Evolutionary conservation across 1,140 invertebrate species (phyloP), one percentile per base, ranked within the genome.

Genomic region (Drosophila ogumai): DNA sequence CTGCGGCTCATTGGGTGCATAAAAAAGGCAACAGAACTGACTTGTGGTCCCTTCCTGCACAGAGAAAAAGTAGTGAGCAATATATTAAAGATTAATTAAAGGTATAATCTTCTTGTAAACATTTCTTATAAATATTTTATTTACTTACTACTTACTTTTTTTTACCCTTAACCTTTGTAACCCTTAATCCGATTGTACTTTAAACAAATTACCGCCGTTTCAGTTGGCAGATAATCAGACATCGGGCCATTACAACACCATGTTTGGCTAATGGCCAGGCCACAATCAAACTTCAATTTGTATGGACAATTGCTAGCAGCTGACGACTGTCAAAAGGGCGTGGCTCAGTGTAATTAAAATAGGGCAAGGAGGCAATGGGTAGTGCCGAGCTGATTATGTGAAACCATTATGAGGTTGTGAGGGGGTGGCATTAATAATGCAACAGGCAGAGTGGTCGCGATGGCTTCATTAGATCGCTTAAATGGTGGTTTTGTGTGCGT

Each of bases 381-480:
- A 25, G 13, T 28, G 22, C 0, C 2, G 34, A 43, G 49, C n/a
- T 40, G 52, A 50, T 65, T 65, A 58, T 47, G 52, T 52, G 25
- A 32, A 28, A 36, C 47, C 56, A 74, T 61, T 74, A 57, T 19
- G 38, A 32, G 12, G 10, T 7, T 32, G 10, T 22, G 6, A 28
- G 52, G 59, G 38, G 46, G 54, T 22, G 61, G 63, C 49, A 76
- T 77, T 77, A 76, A 68, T 77, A 76, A 77, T 77, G 73, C 55
- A 59, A 56, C 44, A 49, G 58, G 58, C 54, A 65, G n/a, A 65
- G n/a, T 28, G 46, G 65, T 31, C 13, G 32, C 58, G 63, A 76
- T 77, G 74, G 63, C 63, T 76, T 60, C 49, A 77, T 77, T 76
- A 60, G 47, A 68, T 76, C 74, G 63, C 59, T 77, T 77, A 68